Conservation (phyloP, 2,113 vertebrate genomes). For the Gila orcuttii region DNA sequence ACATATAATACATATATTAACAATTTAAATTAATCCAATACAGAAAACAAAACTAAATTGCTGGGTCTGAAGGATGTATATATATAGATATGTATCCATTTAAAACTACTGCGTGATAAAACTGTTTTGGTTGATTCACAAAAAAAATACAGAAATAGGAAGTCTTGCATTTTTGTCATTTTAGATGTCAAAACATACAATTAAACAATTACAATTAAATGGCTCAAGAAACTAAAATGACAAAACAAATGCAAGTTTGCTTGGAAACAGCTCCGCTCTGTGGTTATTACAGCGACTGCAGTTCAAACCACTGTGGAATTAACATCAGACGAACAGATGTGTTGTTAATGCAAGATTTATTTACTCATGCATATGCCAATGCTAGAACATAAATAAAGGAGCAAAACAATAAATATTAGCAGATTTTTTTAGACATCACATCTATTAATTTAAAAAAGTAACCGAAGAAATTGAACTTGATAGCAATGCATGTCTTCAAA, state of each 20-base stretch:
- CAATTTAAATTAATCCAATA: no score
- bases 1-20: no score
- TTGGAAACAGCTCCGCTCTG: conserved; percentile 17
- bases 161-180: neutral
- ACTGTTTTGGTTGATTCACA: neutral
- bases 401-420: neutral
- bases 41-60: no score
- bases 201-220: neutral
- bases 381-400: neutral
- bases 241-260: neutral
- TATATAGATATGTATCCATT: neutral
- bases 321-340: neutral
- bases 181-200: neutral
- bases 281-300: neutral
- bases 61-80: no score
- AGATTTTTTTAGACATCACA: neutral
- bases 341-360: conserved; percentile 10
- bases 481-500: neutral
- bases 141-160: neutral
- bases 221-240: neutral
- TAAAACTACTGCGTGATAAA: neutral
- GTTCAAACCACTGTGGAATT: neutral
- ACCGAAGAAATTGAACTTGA: neutral
- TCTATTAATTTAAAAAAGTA: neutral
- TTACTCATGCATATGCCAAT: neutral